Conservation (phyloP, 2,113 vertebrate genomes). For the Zosterops hypoxanthus region DNA sequence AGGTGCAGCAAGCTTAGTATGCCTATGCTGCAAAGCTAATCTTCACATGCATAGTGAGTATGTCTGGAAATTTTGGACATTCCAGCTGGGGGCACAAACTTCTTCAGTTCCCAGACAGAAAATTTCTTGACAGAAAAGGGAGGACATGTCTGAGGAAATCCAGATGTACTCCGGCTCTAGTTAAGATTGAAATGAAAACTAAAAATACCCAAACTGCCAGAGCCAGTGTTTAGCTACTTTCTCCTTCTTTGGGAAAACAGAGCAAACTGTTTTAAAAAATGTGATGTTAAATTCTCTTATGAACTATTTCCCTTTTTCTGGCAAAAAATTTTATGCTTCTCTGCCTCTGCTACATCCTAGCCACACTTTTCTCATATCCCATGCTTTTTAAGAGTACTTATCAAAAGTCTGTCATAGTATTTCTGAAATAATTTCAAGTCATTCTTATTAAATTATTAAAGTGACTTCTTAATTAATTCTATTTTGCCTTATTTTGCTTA, state of each 20-base stretch:
- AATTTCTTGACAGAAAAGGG: conserved; percentile 18
- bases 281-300: neutral
- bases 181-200: conserved; percentile 7
- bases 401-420: neutral
- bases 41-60: neutral
- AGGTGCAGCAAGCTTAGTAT: neutral
- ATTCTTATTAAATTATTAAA: neutral
- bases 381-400: neutral
- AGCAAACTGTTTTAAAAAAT: neutral
- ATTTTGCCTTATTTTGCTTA: neutral
- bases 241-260: neutral
- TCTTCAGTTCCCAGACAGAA: conserved; percentile 43
- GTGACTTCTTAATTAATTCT: neutral
- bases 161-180: conserved; percentile 25
- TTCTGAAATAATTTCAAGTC: neutral
- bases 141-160: conserved; percentile 44
- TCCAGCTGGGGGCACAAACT: neutral
- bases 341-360: neutral
- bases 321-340: neutral
- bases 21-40: conserved; percentile 5
- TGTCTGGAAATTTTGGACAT: conserved; percentile 44
- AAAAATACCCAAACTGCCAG: neutral
- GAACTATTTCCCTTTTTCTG: neutral
- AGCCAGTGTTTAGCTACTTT: neutral
- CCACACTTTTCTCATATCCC: neutral